Conservation (phyloP, 1,140 invertebrate genomes). For the Eupeodes corollae region DNA sequence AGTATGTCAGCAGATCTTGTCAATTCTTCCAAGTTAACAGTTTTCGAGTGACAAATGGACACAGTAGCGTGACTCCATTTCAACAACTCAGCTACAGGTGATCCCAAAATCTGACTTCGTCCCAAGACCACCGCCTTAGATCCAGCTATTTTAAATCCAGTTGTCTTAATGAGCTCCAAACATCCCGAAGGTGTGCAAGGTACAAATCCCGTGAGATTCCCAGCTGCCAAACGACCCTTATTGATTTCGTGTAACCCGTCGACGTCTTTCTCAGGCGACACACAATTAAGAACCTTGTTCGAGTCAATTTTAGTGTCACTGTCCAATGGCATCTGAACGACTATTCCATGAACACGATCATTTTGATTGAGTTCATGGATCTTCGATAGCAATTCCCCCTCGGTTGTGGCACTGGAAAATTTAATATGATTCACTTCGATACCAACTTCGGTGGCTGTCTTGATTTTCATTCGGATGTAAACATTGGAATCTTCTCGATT, state of each 20-base stretch:
- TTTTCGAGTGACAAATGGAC: conserved; percentile 92
- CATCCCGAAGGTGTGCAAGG: conserved; percentile 91
- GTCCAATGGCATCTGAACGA: conserved; percentile 94
- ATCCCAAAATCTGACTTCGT: conserved; percentile 94
- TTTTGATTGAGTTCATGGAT: conserved; percentile 74
- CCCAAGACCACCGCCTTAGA: conserved; percentile 88
- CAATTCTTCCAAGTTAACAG: conserved; percentile 66
- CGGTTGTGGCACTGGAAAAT: conserved; percentile 69
- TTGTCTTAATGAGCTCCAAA: conserved; percentile 79
- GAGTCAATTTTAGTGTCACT: conserved; percentile 70
- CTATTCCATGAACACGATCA: conserved; percentile 82
- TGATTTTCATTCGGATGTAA: conserved; percentile 95
- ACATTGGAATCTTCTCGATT: conserved; percentile 96
- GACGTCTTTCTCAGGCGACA: conserved; percentile 83
- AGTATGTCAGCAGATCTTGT: conserved; percentile 86
- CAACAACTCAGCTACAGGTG: conserved; percentile 84
- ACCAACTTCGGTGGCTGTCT: conserved; percentile 83
- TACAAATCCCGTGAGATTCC: conserved; percentile 75
- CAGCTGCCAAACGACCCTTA: conserved; percentile 76
- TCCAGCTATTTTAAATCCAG: conserved; percentile 68
- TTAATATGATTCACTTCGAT: conserved; percentile 73
- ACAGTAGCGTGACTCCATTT: conserved; percentile 97
- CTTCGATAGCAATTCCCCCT: conserved; percentile 55
- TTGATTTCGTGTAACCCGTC: conserved; percentile 87
- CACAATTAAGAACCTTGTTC: conserved; percentile 75